Base-by-base conservation (phyloP, 2,888 invertebrate species). In the Strigamia maritima region DNA sequence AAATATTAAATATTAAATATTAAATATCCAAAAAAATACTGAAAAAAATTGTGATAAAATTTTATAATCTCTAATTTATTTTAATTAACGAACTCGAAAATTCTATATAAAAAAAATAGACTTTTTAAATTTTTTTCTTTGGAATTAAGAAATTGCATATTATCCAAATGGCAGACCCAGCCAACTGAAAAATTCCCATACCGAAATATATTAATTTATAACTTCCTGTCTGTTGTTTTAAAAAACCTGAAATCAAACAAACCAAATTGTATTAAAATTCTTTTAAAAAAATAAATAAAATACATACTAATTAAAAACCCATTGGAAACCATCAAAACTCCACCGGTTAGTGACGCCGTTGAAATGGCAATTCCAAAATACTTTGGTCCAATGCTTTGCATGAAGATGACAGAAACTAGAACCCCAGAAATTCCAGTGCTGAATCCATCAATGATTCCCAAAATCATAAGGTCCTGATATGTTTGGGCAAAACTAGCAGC, bases 331-430 rank as follows among this genome's bases (percentile, higher is more conserved):
- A 76, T 35, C 14, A 28, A 35, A 10, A 76, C 16, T 3, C 76
- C 76, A 35, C 35, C 38, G 26, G 38, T 16, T 3, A 76, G n/a
- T 24, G 31, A 76, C 2, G 76, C 16, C 4, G 22, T n/a, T 12
- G 76, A 35, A 16, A 76, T 16, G 3, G 76, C 26, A n/a, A 76
- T 35, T n/a, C 76, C 76, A 10, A 76, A 76, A 3, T 2, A n/a
- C 22, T 76, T 22, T n/a, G n/a, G 16, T 16, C 76, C 76, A 35
- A 76, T 16, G 76, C 19, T 16, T 7, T 28, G 2, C 22, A 16
- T 76, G 38, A 35, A 76, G 38, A 76, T 31, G n/a, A 76, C 76
- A 2, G 76, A 35, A 24, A 76, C n/a, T 4, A 76, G 28, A 2
- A 76, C 76, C 3, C 76, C 76, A 12, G 35, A 35, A 1, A 35